Base-by-base conservation (phyloP, 2,888 invertebrate genomes). In the Imbricaverruca yamaguchii region DNA sequence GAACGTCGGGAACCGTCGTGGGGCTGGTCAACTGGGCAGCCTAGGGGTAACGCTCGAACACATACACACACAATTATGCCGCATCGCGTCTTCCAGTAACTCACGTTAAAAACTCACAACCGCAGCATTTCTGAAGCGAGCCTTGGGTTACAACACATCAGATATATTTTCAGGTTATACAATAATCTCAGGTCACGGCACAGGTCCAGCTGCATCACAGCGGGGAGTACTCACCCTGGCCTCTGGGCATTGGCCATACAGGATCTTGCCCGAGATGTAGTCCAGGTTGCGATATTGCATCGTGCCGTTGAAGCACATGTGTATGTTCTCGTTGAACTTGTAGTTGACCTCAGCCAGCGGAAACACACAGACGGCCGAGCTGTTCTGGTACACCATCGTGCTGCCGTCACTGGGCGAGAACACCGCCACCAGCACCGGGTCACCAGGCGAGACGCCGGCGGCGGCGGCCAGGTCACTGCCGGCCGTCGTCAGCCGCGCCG, bases 251-350 rank as follows among this genome's bases (percentile, higher is more conserved):
- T 94, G 93, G 55, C 95, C 95, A 88, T 96, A 95, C 85, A 94
- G 92, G 85, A 96, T 94, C 85, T 93, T 93, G 15, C 95, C 95
- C 83, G 95, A 97, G 87, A 95, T 93, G 87, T 95, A 95, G 39
- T 93, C 95, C 92, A 94, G 93, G 86, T 94, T 96, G 80, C 97
- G 92, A 86, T 96, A 94, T 86, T 94, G 95, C 84, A 94, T 94
- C 85, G 94, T 94, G 61, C 97, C 97, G 88, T 96, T 95, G 87
- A 97, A 97, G 88, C 98, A 98, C 92, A 95, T 94, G 87, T 97
- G 96, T 85, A 98, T 96, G 89, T 98, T 98, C 88, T 96, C 94
- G 86, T 94, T 95, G 88, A 98, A 98, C 87, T 94, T 94, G 84
- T 92, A 92, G 87, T 96, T 95, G 85, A 98, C 94, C 84, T 95